Evolutionary conservation across 1,140 invertebrate species (phyloP).

Genomic region (Bombus impatiens): DNA sequence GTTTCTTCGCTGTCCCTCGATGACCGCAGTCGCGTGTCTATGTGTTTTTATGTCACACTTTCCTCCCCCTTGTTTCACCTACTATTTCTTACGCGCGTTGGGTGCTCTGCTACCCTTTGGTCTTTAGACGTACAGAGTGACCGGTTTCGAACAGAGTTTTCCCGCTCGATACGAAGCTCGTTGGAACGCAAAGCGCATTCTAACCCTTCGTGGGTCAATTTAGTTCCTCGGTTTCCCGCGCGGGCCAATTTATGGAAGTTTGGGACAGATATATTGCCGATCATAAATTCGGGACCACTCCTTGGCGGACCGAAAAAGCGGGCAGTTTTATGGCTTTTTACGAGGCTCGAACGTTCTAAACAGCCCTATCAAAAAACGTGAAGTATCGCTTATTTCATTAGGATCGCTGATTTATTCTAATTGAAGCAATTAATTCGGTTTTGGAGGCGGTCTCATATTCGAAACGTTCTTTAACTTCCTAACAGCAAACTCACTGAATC

Average conservation of each 20-base stretch:
- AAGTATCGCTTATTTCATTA: conserved; percentile 36
- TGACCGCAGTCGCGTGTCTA: neutral
- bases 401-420: conserved; percentile 8
- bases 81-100: neutral
- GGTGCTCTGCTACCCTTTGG: no score
- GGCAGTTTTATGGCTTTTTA: conserved; percentile 35
- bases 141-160: neutral
- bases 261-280: conserved; percentile 28
- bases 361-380: neutral
- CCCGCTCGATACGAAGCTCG: neutral
- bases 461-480: neutral
- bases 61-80: neutral
- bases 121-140: no score
- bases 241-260: conserved; percentile 16
- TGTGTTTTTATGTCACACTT: neutral
- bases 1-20: conserved; percentile 50
- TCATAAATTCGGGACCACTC: conserved; percentile 40
- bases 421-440: conserved; percentile 25
- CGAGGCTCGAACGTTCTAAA: conserved; percentile 13
- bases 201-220: conserved; percentile 12
- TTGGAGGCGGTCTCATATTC: neutral
- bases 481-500: neutral
- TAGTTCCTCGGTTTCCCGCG: conserved; percentile 16
- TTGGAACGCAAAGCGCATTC: neutral
- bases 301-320: conserved; percentile 17